These are phyloP conservation scores for Galbula dea DNA, from an alignment of 2,113 vertebrate species.

Conservation along the genomic window DNA sequence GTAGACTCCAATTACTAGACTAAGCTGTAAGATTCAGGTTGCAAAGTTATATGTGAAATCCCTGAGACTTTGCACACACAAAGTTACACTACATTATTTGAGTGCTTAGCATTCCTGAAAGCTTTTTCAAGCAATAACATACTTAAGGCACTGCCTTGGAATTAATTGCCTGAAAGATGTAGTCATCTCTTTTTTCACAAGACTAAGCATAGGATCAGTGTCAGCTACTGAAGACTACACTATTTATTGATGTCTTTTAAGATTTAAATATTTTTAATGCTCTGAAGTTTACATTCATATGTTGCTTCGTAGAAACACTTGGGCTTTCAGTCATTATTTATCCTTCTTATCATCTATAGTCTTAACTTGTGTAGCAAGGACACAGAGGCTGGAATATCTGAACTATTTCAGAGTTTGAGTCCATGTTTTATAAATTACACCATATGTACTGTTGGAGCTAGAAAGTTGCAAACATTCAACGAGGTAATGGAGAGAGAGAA, in stretches of 20 bases:
- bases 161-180: constrained; percentile 1
- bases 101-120: neutral
- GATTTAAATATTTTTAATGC: neutral
- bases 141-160: constrained; percentile 3
- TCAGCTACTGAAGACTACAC: neutral
- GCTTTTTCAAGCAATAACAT: neutral
- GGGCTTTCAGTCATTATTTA: neutral
- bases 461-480: neutral
- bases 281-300: neutral
- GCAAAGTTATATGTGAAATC: neutral
- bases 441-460: neutral
- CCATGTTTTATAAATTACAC: neutral
- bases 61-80: neutral
- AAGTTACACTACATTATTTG: neutral
- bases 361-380: neutral
- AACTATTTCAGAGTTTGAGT: neutral
- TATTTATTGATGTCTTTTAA: neutral
- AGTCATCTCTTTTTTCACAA: neutral
- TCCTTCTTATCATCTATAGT: neutral
- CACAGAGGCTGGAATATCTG: neutral
- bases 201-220: neutral
- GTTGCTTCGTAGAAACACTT: neutral
- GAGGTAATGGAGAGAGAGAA: neutral
- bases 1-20: neutral
- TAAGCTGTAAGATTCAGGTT: neutral